Evolutionary conservation across 2,888 invertebrate genomes (phyloP), one percentile per base, ranked within the genome.

Genomic region (Parochlus steinenii): DNA sequence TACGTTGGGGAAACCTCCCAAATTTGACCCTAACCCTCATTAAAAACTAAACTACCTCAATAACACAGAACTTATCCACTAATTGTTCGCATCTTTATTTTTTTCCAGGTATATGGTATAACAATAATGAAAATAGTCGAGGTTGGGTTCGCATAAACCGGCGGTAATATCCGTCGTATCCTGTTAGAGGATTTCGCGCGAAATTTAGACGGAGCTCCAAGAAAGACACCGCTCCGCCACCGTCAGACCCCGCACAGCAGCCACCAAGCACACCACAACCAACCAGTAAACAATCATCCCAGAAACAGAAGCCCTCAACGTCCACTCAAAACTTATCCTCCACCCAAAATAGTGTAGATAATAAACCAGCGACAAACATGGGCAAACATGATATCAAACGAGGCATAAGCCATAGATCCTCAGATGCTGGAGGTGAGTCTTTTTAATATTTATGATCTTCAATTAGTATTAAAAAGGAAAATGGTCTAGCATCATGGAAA

Each of bases 161-260:
- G 46, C 57, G 57, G 57, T 58, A 58, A 57, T 58, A 58, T 52
- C 57, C 56, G 50, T 55, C 55, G 48, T 53, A 58, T 54, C 58
- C 58, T 54, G 54, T 52, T 46, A 57, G 58, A 50, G 56, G 58
- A 51, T 50, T 57, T 48, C 54, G 56, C 51, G 53, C 54, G 50
- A 31, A 37, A 27, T 37, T 37, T 12, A 24, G 31, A 10, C 18
- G 32, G 32, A 35, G 32, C 22, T 36, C 28, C 26, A 33, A 39
- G 30, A 27, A 27, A 27, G 7, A 26, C 17, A 15, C 39, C 14
- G 16, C 28, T 28, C 34, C 31, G 31, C 29, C 31, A 28, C 25
- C 31, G 33, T 41, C 38, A 22, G 43, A 39, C 37, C 31, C 14
- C 33, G 42, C 43, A 14, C 24, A 20, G 42, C 40, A 27, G 14